Evolutionary conservation across 2,113 vertebrate species (phyloP).

Genomic region (Seriola quinqueradiata): DNA sequence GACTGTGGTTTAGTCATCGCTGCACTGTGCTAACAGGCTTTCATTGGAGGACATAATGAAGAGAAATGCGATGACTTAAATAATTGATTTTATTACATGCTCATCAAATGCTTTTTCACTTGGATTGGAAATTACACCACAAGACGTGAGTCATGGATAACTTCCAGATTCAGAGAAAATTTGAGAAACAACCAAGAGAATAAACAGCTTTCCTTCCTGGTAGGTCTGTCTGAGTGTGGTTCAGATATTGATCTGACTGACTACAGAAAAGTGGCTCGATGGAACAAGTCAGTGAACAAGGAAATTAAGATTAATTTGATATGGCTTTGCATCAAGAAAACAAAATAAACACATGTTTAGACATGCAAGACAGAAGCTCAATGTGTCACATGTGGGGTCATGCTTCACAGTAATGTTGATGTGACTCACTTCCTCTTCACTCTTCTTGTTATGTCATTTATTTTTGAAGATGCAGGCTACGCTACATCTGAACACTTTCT

Average conservation of each 20-base stretch:
- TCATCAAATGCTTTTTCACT: not conserved
- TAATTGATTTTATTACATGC: constrained; percentile 7
- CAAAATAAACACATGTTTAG: constrained; percentile 18
- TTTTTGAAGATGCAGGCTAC: not conserved
- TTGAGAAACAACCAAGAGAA: not conserved
- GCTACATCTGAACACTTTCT: not conserved
- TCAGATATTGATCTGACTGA: constrained; percentile 15
- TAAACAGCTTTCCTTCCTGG: not conserved
- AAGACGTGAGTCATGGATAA: not conserved
- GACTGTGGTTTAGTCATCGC: constrained; percentile 57
- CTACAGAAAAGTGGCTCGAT: not conserved
- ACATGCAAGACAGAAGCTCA: constrained; percentile 2
- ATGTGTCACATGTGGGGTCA: constrained; percentile 33
- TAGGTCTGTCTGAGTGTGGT: not conserved
- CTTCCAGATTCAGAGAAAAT: not conserved
- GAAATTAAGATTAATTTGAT: constrained; percentile 25
- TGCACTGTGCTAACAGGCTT: constrained; percentile 18
- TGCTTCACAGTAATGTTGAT: not conserved
- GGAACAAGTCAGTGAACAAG: constrained; percentile 23
- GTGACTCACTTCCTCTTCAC: constrained; percentile 32
- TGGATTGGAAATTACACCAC: constrained; percentile 5
- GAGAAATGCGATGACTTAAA: constrained; percentile 15
- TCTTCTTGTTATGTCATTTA: not conserved
- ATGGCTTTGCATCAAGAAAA: not conserved
- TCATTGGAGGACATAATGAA: constrained; percentile 43